Percentiles rank a stretch among this genome's conserved stretches.
Evolutionary conservation across 1,140 invertebrate genomes (phyloP).

Genomic region (Conus betulinus): DNA sequence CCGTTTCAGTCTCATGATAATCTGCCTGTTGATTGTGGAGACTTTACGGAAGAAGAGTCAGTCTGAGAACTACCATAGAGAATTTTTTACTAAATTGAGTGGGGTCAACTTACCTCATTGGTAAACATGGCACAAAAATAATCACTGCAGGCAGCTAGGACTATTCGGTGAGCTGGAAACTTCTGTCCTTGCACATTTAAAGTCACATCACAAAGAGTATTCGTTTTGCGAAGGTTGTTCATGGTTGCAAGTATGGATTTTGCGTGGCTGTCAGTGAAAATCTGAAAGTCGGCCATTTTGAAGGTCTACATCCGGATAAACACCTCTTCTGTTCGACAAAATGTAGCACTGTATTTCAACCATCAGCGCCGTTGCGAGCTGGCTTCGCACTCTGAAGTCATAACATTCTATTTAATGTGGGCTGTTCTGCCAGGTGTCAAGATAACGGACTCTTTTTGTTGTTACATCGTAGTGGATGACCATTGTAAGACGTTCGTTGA

Average conservation of each 20-base stretch:
- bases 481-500: neutral
- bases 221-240: constrained; percentile 70
- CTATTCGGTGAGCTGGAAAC: constrained; percentile 82
- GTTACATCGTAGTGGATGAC: neutral
- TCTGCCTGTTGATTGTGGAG: too few species aligned
- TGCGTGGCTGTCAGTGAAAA: constrained; percentile 71
- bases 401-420: neutral
- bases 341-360: neutral
- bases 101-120: constrained; percentile 56
- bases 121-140: constrained; percentile 81
- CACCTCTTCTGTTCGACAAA: neutral
- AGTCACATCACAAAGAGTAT: constrained; percentile 80
- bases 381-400: neutral
- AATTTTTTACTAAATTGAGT: too few species aligned
- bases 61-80: too few species aligned
- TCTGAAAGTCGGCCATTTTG: constrained; percentile 58
- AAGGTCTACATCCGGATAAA: neutral
- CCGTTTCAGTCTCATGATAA: too few species aligned
- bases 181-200: constrained; percentile 82
- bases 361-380: neutral
- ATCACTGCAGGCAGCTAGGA: constrained; percentile 80
- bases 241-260: constrained; percentile 72
- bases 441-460: neutral
- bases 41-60: too few species aligned
- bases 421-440: too few species aligned